These are phyloP conservation scores for Catharus bicknelli DNA, from an alignment of 2,113 vertebrate genomes.

Conservation along the genomic window DNA sequence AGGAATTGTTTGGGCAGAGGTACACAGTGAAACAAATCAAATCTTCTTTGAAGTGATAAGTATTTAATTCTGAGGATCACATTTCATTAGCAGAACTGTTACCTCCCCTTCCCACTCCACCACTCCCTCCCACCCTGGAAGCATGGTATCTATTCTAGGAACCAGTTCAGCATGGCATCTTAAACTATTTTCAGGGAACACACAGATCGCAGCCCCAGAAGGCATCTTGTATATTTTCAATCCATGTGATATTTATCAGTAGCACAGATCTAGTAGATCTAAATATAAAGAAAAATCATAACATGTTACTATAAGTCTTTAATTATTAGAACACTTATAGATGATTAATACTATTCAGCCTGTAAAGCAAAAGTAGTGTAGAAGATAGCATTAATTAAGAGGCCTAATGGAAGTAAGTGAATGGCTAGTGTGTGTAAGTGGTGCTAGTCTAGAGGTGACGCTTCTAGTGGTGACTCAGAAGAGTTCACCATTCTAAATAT, in stretches of 20 bases:
- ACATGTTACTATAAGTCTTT: background rate
- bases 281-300: background rate
- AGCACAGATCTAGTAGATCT: background rate
- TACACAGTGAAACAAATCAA: slow-evolving; percentile 21
- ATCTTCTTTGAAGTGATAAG: slow-evolving; percentile 48
- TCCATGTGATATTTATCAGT: background rate
- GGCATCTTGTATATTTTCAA: background rate
- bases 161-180: background rate
- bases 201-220: background rate
- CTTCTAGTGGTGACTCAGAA: background rate
- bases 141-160: background rate
- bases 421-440: background rate
- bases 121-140: background rate
- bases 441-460: background rate
- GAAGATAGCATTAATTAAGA: background rate
- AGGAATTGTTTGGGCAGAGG: background rate
- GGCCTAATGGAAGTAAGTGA: background rate
- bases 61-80: background rate
- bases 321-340: background rate
- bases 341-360: background rate
- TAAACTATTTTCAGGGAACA: background rate
- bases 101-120: background rate
- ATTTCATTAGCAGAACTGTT: slow-evolving; percentile 35
- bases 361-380: background rate
- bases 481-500: background rate